Evolutionary conservation across 2,797 vertebrate genomes (phyloP), one percentile per base, ranked within the genome.

Genomic region (Neosilurus mollespiculum): DNA sequence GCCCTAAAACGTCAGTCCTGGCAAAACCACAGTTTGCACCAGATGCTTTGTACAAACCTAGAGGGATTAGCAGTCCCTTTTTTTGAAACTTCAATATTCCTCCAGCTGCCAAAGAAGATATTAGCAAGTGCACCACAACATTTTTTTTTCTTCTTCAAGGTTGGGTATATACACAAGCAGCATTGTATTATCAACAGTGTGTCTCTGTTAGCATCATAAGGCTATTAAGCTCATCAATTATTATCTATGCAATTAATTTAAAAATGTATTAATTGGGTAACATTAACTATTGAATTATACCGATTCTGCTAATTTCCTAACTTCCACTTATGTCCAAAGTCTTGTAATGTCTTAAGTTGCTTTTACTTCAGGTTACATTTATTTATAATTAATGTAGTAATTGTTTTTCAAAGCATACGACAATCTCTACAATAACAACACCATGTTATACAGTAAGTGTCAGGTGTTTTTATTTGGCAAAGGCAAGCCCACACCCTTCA

Each of bases 21-120:
- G 87, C 91, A 92, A 88, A 90, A 90, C 92, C 90, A 92, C 67
- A 54, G 86, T 93, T 90, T 89, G 88, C 85, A 76, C 83, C 82
- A 87, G 86, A 3, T 56, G 85, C 86, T 82, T 84, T 89, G 84
- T 81, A 85, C 85, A 87, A 91, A 89, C 85, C 81, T 83, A 43
- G 82, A 87, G 65, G 81, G 90, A 87, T 88, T 90, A 84, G 81
- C 83, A 80, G 79, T 75, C 61, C 84, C 73, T 83, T 86, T 88
- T 83, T 87, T 81, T 56, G 88, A 89, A 88, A 87, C 80, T 64
- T 87, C 81, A 26, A 73, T 51, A 76, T 80, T 83, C 81, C 80
- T 62, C 59, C 8, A 83, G 73, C 24, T 81, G 86, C 81, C 73
- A 81, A 84, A 87, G 51, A 85, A 88, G 67, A 73, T 58, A 81